Evolutionary conservation across 2,888 invertebrate genomes (phyloP).

Genomic region (Pasiphila rectangulata): DNA sequence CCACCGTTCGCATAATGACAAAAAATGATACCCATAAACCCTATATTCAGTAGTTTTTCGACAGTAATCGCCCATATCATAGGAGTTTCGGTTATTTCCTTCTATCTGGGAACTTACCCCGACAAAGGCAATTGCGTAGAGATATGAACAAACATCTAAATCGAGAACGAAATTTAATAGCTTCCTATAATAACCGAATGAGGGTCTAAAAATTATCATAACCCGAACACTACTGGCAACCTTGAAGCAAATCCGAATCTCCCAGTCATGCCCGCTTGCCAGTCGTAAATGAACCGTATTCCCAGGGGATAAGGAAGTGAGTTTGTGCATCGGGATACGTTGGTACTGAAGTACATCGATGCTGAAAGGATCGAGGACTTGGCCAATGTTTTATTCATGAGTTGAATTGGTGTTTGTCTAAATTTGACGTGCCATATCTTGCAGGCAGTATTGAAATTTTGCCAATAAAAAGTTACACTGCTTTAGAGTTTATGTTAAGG

Average conservation of each 20-base stretch:
- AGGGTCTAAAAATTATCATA: slow-evolving; percentile 57
- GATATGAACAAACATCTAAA: slow-evolving; percentile 47
- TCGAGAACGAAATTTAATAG: slow-evolving; percentile 52
- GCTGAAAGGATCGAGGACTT: slow-evolving; percentile 48
- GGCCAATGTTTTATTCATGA: slow-evolving; percentile 65
- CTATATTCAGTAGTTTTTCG: slow-evolving; percentile 26
- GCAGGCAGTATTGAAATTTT: slow-evolving; percentile 53
- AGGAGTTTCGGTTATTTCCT: slow-evolving; percentile 20
- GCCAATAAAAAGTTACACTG: slow-evolving; percentile 44
- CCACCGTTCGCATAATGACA: slow-evolving; percentile 24
- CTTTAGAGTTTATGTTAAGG: slow-evolving; percentile 32
- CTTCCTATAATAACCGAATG: slow-evolving; percentile 53
- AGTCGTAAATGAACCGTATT: slow-evolving; percentile 21
- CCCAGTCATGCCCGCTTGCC: slow-evolving; percentile 2
- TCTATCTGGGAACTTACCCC: slow-evolving; percentile 26
- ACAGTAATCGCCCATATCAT: slow-evolving; percentile 26
- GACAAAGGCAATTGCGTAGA: slow-evolving; percentile 31
- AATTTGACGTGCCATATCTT: slow-evolving; percentile 66
- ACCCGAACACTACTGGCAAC: slow-evolving; percentile 52
- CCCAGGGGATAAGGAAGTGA: slow-evolving; percentile 23
- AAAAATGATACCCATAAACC: slow-evolving; percentile 21
- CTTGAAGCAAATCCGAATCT: slow-evolving; percentile 40
- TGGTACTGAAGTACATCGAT: slow-evolving; percentile 42
- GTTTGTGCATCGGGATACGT: slow-evolving; percentile 21
- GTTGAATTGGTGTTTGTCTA: slow-evolving; percentile 67